phyloP scores from a whole-genome alignment of 2,888 invertebrate species.

The Eupithecia insigniata region DNA sequence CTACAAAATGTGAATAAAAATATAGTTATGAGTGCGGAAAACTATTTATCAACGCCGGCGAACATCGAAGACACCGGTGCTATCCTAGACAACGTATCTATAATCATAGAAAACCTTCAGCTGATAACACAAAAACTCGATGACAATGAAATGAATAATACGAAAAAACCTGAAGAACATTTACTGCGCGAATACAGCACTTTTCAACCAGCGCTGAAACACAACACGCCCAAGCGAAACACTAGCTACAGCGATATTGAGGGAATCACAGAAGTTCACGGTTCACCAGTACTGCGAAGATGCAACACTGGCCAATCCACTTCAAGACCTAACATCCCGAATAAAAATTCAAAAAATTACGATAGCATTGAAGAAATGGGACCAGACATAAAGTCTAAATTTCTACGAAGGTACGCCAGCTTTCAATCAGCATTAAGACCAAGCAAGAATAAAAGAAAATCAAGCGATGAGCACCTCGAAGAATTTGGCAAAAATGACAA shows the following conservation, averaged over 20 bases:
- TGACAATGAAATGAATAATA: neutral
- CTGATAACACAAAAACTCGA: slow-evolving; percentile 11
- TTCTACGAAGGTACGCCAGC: slow-evolving; percentile 8
- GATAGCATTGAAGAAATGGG: neutral
- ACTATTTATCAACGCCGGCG: slow-evolving; percentile 57
- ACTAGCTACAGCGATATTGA: slow-evolving; percentile 21
- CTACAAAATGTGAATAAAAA: slow-evolving; percentile 61
- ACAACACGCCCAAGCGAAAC: slow-evolving; percentile 24
- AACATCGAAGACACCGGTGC: slow-evolving; percentile 44
- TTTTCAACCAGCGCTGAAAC: slow-evolving; percentile 13
- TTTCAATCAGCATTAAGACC: slow-evolving; percentile 10
- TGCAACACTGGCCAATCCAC: slow-evolving; percentile 10
- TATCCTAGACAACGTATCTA: slow-evolving; percentile 48
- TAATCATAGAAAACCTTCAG: slow-evolving; percentile 47
- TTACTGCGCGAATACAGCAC: slow-evolving; percentile 5
- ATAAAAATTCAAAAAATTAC: slow-evolving; percentile 25
- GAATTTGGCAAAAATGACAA: slow-evolving; percentile 46
- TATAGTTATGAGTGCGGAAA: slow-evolving; percentile 70
- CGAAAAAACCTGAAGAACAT: slow-evolving; percentile 6
- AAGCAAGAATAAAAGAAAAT: slow-evolving; percentile 5
- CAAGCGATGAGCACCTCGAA: slow-evolving; percentile 39
- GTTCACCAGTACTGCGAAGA: slow-evolving; percentile 9
- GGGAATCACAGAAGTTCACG: slow-evolving; percentile 32
- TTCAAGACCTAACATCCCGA: slow-evolving; percentile 17
- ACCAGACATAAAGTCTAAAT: neutral